Base-by-base conservation (phyloP, 1,140 invertebrate species). In the Tetragnatha versicolor region DNA sequence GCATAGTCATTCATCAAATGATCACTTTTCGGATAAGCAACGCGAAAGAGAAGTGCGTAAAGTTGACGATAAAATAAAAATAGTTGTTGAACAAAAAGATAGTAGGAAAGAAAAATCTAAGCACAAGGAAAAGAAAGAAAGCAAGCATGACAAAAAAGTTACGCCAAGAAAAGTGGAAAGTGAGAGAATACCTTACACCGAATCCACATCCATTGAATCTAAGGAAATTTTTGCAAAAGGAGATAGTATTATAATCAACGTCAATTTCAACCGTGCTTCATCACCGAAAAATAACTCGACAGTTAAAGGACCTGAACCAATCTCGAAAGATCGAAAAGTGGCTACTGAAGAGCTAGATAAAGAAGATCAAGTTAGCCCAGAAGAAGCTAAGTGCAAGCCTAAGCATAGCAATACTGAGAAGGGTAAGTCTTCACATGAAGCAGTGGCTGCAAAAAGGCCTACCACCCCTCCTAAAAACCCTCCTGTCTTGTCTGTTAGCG, bases 151-250 rank as follows among this genome's bases (percentile, higher is more conserved):
- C n/a, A 80, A 73, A 35, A 79, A 51, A 37, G 4, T 63, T 75
- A 61, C 58, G 27, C 69, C 58, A 29, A 61, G 68, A 17, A 80
- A 75, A 70, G 49, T 53, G 49, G 53, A 80, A 66, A 66, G 1
- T 58, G 70, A 47, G 55, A 47, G 45, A 39, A 72, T 37, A 12
- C 49, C 69, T 27, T 80, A 80, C 51, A 31, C 69, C 35, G 79
- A 80, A 49, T n/a, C 75, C 22, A 68, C 79, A 22, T 66, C 79
- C 22, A 73, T 84, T 4, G 83, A 84, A 45, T 83, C 84, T 0
- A 96, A 96, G 85, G 94, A 95, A 86, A 93, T 96, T 0, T 95
- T 95, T 83, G 93, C 94, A 0, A 94, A 93, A 29, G 94, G 94
- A 4, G 93, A 95, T 85, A 95, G 95, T 83, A 96, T 96, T 69